Conservation (phyloP, 2,888 invertebrate species). For the Trachelus stipa region DNA sequence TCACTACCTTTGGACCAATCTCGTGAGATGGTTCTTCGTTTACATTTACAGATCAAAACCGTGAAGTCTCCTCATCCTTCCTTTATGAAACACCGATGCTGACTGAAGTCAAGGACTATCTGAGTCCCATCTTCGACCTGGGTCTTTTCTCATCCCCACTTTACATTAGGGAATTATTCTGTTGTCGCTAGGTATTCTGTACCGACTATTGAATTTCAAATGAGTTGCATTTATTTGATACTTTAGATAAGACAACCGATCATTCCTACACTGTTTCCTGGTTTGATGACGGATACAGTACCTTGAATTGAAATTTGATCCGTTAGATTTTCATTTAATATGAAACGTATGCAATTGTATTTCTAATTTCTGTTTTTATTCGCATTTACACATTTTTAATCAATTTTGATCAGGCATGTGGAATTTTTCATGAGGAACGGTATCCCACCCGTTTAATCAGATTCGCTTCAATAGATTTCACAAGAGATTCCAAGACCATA, state of each 20-base stretch:
- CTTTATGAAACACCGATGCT: background rate
- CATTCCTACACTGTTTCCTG: background rate
- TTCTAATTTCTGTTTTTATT: background rate
- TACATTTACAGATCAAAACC: background rate
- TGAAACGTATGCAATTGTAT: background rate
- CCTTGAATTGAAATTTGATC: background rate
- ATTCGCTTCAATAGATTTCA: slow-evolving; percentile 38
- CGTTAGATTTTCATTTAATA: background rate
- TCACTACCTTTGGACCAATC: background rate
- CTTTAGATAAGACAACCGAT: background rate
- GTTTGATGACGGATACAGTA: background rate
- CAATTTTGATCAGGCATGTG: background rate
- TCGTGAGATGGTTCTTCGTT: background rate
- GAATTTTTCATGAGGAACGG: slow-evolving; percentile 7
- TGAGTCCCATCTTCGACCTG: background rate
- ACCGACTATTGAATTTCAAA: slow-evolving; percentile 21
- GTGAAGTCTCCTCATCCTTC: background rate
- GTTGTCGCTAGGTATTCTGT: background rate
- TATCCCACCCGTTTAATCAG: slow-evolving; percentile 38
- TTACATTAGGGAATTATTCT: background rate
- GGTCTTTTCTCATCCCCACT: slow-evolving; percentile 2
- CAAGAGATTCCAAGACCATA: slow-evolving; percentile 38
- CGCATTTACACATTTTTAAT: background rate
- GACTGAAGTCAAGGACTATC: background rate
- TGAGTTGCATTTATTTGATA: slow-evolving; percentile 21